These are phyloP conservation scores for Argyresthia goedartella DNA, from an alignment of 2,888 invertebrate species.

Conservation along the genomic window DNA sequence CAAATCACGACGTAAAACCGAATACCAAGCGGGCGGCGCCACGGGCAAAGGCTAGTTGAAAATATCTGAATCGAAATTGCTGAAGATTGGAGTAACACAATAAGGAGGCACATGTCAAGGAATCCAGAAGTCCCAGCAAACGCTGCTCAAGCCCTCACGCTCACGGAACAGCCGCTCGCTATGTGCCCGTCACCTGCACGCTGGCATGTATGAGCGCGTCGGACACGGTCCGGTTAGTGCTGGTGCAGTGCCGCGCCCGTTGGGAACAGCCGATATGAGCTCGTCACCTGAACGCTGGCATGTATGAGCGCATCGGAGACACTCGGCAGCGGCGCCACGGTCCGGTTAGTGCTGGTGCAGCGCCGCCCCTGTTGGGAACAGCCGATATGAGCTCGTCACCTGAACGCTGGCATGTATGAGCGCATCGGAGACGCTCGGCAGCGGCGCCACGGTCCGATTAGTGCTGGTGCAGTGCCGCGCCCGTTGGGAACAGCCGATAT, in stretches of 20 bases:
- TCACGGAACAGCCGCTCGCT: constrained; percentile 78
- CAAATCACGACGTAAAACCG: too few relatives aligned
- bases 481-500: constrained; percentile 33
- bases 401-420: constrained; percentile 40
- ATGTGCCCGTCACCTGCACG: constrained; percentile 63
- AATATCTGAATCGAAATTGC: too few relatives aligned
- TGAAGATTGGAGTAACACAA: too few relatives aligned
- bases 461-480: constrained; percentile 74
- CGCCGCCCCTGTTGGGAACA: too few relatives aligned
- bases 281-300: constrained; percentile 78
- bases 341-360: constrained; percentile 73
- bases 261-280: constrained; percentile 21
- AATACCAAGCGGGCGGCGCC: too few relatives aligned
- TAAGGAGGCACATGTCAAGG: too few relatives aligned
- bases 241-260: constrained; percentile 73
- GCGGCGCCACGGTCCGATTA: constrained; percentile 67
- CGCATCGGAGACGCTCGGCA: constrained; percentile 26
- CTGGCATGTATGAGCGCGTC: constrained; percentile 45
- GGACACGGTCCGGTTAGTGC: constrained; percentile 70
- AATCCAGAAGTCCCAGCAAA: too few relatives aligned
- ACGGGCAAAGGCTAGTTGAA: too few relatives aligned
- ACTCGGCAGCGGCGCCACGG: constrained; percentile 54
- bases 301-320: constrained; percentile 70
- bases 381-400: constrained; percentile 75
- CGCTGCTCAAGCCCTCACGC: too few relatives aligned